Evolutionary conservation across 2,888 invertebrate genomes (phyloP).

Genomic region (Drosophila peninsularis): DNA sequence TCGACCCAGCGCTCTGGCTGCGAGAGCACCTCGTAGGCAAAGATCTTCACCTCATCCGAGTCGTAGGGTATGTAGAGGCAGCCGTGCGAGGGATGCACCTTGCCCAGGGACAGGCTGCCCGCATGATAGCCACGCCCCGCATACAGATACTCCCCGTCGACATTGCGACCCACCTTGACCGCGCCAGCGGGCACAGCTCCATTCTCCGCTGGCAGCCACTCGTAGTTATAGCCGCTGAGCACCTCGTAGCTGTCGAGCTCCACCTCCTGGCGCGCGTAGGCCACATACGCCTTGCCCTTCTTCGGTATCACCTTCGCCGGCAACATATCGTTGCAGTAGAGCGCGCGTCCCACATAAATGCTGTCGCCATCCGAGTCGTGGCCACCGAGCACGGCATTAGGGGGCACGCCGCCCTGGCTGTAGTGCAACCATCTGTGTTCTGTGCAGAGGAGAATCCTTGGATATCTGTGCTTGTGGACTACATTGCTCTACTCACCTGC

Average conservation of each 20-base stretch:
- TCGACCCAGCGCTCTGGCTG: constrained; percentile 74
- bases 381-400: constrained; percentile 87
- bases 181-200: constrained; percentile 89
- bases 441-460: neutral
- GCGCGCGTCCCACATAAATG: constrained; percentile 90
- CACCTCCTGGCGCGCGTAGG: constrained; percentile 88
- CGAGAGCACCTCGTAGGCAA: constrained; percentile 84
- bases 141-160: constrained; percentile 88
- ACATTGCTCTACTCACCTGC: constrained; percentile 85
- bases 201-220: constrained; percentile 87
- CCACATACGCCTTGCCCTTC: constrained; percentile 88
- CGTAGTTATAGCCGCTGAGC: constrained; percentile 87
- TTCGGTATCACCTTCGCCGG: constrained; percentile 88
- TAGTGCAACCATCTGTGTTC: constrained; percentile 85
- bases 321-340: constrained; percentile 87
- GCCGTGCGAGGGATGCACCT: constrained; percentile 87
- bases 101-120: constrained; percentile 89
- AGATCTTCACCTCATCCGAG: constrained; percentile 83
- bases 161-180: constrained; percentile 87
- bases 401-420: constrained; percentile 75
- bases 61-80: constrained; percentile 85
- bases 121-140: constrained; percentile 88
- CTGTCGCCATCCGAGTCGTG: constrained; percentile 89
- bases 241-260: constrained; percentile 88
- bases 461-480: constrained; percentile 82